These are phyloP conservation scores for Neuroscelio doddi DNA, from an alignment of 2,888 invertebrate species.

Conservation along the genomic window DNA sequence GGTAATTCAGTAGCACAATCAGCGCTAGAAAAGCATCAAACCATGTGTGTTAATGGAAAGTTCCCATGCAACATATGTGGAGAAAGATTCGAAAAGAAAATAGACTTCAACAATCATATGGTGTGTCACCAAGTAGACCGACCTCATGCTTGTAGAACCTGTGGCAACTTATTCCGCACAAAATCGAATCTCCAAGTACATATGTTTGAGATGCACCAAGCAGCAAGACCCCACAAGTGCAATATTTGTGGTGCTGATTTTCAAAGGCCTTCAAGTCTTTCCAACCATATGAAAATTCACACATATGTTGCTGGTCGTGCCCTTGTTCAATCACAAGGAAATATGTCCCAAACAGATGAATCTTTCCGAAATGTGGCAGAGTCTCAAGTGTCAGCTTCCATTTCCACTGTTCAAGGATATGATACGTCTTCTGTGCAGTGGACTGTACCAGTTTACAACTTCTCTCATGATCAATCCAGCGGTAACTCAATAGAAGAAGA, in stretches of 20 bases:
- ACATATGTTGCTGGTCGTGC: conserved; percentile 71
- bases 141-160: conserved; percentile 71
- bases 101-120: conserved; percentile 72
- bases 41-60: conserved; percentile 54
- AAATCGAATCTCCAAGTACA: conserved; percentile 68
- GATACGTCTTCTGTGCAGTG: conserved; percentile 63
- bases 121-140: conserved; percentile 73
- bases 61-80: conserved; percentile 65
- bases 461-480: conserved; percentile 53
- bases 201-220: conserved; percentile 62
- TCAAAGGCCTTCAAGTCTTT: conserved; percentile 72
- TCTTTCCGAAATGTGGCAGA: conserved; percentile 51
- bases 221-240: conserved; percentile 67
- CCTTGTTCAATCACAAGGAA: conserved; percentile 57
- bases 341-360: conserved; percentile 45
- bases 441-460: conserved; percentile 61
- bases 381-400: conserved; percentile 53
- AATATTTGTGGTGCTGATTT: conserved; percentile 72
- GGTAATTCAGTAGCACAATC: conserved; percentile 53
- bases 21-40: conserved; percentile 60
- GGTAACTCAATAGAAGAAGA: conserved; percentile 41
- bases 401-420: conserved; percentile 53
- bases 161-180: conserved; percentile 68
- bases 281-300: conserved; percentile 74
- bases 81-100: conserved; percentile 71